A percentile compares a stretch with the other conserved stretches of the same genome.
These are phyloP conservation scores for Semibalanus balanoides DNA, from an alignment of 1,140 invertebrate species.

Conservation along the genomic window DNA sequence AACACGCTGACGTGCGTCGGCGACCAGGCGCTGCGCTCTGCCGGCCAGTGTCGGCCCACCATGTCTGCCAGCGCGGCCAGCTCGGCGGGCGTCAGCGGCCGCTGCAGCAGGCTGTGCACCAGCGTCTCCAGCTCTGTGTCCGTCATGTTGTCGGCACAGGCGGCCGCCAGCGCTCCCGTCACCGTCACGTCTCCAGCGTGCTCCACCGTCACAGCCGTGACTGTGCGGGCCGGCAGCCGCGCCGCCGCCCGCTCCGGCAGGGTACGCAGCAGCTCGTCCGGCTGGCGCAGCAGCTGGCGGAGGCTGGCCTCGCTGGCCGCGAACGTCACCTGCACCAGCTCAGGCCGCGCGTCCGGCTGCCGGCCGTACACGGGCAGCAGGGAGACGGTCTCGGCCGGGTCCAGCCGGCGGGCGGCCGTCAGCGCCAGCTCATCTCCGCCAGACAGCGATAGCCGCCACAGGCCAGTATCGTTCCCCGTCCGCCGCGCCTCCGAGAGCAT, in stretches of 20 bases:
- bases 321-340: neutral
- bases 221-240: neutral
- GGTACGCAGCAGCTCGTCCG: neutral
- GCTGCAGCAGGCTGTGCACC: neutral
- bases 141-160: neutral
- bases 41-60: neutral
- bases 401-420: neutral
- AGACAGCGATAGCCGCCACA: neutral
- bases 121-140: neutral
- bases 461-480: neutral
- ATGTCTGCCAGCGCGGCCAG: neutral
- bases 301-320: neutral
- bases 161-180: neutral
- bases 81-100: neutral
- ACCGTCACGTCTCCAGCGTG: neutral
- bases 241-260: neutral
- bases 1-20: neutral
- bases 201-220: neutral
- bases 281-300: neutral
- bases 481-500: neutral
- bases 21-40: neutral
- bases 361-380: neutral
- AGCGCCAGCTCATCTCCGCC: neutral
- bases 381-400: neutral
- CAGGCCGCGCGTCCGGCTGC: too few species aligned